phyloP scores from a whole-genome alignment of 2,797 vertebrate species.

The Salarias fasciatus region DNA sequence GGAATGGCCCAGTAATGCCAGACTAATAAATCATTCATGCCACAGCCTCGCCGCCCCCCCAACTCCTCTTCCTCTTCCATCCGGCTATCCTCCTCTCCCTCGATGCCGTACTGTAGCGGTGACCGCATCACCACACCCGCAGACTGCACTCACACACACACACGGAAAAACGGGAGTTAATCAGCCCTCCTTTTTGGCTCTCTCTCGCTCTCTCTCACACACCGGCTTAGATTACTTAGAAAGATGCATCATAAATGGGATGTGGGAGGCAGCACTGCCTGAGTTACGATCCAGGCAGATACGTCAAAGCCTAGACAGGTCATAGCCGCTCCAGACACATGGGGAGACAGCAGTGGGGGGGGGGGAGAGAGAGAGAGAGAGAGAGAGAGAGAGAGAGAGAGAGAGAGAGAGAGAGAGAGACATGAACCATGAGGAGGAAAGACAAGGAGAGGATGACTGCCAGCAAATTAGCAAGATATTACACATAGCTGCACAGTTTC shows the following conservation, averaged over 20 bases:
- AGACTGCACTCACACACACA: constrained; percentile 32
- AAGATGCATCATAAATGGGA: constrained; percentile 50
- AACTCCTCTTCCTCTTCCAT: constrained; percentile 30
- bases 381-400: neutral
- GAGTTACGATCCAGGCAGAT: constrained; percentile 58
- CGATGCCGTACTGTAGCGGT: constrained; percentile 58
- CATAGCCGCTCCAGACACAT: constrained; percentile 61
- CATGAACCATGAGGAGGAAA: neutral
- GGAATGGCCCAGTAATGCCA: constrained; percentile 81
- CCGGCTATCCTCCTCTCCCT: constrained; percentile 62
- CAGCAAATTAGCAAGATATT: constrained; percentile 42
- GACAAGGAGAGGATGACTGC: constrained; percentile 18
- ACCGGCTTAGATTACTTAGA: constrained; percentile 37
- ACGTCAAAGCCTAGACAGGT: constrained; percentile 77
- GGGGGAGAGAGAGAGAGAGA: constrained; percentile 1
- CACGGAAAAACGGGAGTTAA: constrained; percentile 37
- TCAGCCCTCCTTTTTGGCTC: constrained; percentile 25
- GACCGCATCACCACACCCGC: constrained; percentile 61
- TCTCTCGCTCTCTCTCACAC: constrained; percentile 33
- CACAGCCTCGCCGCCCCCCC: constrained; percentile 36
- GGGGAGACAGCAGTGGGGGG: constrained; percentile 23
- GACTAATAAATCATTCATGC: constrained; percentile 85
- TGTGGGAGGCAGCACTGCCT: constrained; percentile 56
- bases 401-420: neutral
- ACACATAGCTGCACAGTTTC: constrained; percentile 42